Base-by-base conservation (phyloP, 2,888 invertebrate genomes). In the Platypus cylindrus region DNA sequence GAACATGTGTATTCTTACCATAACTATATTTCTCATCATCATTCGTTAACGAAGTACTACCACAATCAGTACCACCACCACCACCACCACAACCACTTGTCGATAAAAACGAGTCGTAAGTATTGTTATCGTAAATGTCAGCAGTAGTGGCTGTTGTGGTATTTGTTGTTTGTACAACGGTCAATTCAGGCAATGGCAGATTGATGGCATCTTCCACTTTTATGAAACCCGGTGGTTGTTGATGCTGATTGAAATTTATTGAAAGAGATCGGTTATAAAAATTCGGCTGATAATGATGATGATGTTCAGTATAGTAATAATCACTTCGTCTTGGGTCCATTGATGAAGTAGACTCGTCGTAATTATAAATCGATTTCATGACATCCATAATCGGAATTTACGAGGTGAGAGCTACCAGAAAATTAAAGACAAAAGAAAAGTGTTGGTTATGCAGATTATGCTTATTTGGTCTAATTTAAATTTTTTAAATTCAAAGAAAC, bases 41-140 rank as follows among this genome's bases (percentile, higher is more conserved):
- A 13, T 47, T 46, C 15, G 47, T 48, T 43, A 56, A 53, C 37
- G 53, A 52, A 33, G 53, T 45, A 7, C 49, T n/a, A n/a, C n/a
- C n/a, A n/a, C n/a, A n/a, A n/a, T n/a, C n/a, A n/a, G n/a, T n/a
- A n/a, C n/a, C n/a, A n/a, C n/a, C n/a, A n/a, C n/a, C n/a, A n/a
- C n/a, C n/a, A n/a, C n/a, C n/a, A n/a, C n/a, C n/a, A n/a, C n/a
- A n/a, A n/a, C n/a, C n/a, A n/a, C n/a, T n/a, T n/a, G n/a, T 48
- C 5, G 56, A 56, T 13, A 51, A 45, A 37, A 54, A 56, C 37
- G 54, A 54, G 36, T 59, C 58, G 46, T 54, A 57, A 7, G 56
- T 55, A 46, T 50, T 55, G 29, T 48, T 48, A 37, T 58, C 57
- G 47, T 54, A 56, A 12, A 49, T 48, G 35, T 48, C 50, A 8